Percentiles rank a stretch among this genome's conserved stretches.
These are phyloP conservation scores for Eugnorisma glareosa DNA, from an alignment of 2,888 invertebrate genomes.

Conservation along the genomic window DNA sequence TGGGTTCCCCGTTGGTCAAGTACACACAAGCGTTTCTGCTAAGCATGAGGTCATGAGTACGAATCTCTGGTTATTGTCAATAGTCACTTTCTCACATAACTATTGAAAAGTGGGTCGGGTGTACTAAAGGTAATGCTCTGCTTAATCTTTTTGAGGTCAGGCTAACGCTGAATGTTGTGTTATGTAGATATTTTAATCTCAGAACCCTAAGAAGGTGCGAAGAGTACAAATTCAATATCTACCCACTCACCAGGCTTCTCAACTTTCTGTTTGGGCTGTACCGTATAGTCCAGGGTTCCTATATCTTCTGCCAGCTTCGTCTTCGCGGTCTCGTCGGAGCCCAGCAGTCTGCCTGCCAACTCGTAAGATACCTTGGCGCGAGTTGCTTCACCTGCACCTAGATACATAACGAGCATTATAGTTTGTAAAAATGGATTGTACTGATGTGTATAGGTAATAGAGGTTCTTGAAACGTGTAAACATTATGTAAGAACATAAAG, in stretches of 20 bases:
- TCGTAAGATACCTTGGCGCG: constrained; percentile 92
- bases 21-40: not conserved
- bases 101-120: not conserved
- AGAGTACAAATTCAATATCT: not conserved
- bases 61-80: not conserved
- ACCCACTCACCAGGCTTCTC: constrained; percentile 72
- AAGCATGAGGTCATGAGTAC: not conserved
- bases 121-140: not conserved
- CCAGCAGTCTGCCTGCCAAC: constrained; percentile 91
- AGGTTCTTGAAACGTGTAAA: not conserved
- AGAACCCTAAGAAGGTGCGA: not conserved
- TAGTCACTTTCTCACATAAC: not conserved
- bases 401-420: not conserved
- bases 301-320: constrained; percentile 85
- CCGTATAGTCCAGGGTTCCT: constrained; percentile 72
- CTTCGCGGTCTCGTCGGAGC: constrained; percentile 83
- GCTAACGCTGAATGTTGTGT: not conserved
- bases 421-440: not conserved
- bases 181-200: not conserved
- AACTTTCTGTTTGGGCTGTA: constrained; percentile 67
- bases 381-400: constrained; percentile 90
- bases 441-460: not conserved
- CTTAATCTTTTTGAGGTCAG: not conserved
- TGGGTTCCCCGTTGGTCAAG: not conserved
- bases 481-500: not conserved